Conservation (phyloP, 2,888 invertebrate species). For the Macrophya alboannulata region DNA sequence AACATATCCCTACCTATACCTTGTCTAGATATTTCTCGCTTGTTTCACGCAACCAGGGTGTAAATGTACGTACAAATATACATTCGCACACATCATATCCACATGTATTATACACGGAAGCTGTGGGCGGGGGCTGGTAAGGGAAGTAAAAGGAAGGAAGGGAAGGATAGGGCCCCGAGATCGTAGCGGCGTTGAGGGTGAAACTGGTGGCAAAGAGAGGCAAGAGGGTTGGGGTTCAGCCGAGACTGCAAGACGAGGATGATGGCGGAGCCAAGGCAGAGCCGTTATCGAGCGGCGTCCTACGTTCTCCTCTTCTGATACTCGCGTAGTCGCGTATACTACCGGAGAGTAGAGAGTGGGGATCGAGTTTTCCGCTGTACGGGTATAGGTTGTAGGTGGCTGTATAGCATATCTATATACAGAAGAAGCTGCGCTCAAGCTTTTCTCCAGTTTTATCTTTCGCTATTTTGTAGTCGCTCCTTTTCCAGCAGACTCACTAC, state of each 20-base stretch:
- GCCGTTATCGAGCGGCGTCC: constrained; percentile 72
- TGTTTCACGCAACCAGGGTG: not conserved
- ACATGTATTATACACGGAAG: not conserved
- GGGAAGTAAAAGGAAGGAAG: not conserved
- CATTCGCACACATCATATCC: not conserved
- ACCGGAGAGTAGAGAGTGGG: constrained; percentile 22
- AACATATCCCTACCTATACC: not conserved
- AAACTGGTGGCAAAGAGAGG: not conserved
- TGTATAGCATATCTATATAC: not conserved
- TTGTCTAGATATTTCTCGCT: not conserved
- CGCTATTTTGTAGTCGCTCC: constrained; percentile 29
- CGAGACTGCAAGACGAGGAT: constrained; percentile 52
- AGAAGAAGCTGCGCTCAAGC: not conserved
- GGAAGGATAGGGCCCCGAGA: not conserved
- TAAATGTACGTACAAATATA: not conserved
- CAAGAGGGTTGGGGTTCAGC: not conserved
- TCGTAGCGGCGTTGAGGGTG: constrained; percentile 4
- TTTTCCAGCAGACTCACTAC: not conserved
- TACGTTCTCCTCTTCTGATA: constrained; percentile 46
- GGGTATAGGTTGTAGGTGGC: not conserved
- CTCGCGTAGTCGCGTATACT: constrained; percentile 23
- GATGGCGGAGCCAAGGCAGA: constrained; percentile 65
- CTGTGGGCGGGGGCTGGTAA: not conserved
- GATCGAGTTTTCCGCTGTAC: constrained; percentile 18
- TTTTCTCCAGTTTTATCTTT: constrained; percentile 46